These are phyloP conservation scores for Taenioides sp. DNA, from an alignment of 2,797 vertebrate species.

Conservation along the genomic window DNA sequence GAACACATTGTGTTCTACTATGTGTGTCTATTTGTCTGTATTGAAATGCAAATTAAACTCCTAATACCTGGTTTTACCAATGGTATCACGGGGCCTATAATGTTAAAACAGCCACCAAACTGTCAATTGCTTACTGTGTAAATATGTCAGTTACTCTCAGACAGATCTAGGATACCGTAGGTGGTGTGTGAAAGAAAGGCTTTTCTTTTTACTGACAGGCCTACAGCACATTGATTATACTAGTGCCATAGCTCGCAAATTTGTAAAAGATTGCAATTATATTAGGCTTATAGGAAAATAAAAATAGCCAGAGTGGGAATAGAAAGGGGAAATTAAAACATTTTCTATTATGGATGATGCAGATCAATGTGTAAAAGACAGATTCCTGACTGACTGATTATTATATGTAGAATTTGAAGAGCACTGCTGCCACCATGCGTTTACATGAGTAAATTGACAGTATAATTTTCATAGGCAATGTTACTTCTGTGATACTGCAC, in stretches of 20 bases:
- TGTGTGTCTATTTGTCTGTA: not conserved
- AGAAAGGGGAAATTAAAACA: not conserved
- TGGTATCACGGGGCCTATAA: not conserved
- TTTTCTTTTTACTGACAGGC: too few relatives aligned
- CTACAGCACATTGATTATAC: too few relatives aligned
- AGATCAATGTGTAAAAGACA: not conserved
- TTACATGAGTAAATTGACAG: not conserved
- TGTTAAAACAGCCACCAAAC: not conserved
- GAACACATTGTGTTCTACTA: constrained; percentile 28
- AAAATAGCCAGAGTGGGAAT: not conserved
- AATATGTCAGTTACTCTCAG: not conserved
- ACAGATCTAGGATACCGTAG: not conserved
- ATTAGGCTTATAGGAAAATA: too few relatives aligned
- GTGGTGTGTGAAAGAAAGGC: not conserved
- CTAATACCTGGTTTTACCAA: not conserved
- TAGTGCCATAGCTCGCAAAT: too few relatives aligned
- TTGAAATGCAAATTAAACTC: not conserved
- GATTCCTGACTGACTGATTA: not conserved
- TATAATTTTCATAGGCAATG: too few relatives aligned
- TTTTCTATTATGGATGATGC: not conserved
- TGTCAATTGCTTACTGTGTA: not conserved
- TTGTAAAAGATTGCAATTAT: too few relatives aligned
- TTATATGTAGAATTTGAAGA: not conserved
- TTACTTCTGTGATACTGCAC: too few relatives aligned
- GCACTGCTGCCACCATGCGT: constrained; percentile 49